phyloP scores from a whole-genome alignment of 1,140 invertebrate species.

The Holotrichia oblita region DNA sequence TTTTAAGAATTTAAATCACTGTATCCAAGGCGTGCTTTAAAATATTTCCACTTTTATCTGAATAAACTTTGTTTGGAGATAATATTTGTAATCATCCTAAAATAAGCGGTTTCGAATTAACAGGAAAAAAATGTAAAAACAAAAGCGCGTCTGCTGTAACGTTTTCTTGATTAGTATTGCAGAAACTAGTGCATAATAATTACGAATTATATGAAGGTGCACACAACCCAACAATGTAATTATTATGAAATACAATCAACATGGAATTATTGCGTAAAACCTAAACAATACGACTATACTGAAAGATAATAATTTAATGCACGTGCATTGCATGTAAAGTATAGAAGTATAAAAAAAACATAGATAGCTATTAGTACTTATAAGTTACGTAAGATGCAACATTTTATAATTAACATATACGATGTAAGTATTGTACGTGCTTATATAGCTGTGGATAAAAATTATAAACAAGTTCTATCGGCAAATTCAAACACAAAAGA shows the following conservation, averaged over 20 bases:
- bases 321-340: neutral
- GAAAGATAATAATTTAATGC: conserved; percentile 13
- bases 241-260: neutral
- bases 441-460: neutral
- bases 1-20: conserved; percentile 4
- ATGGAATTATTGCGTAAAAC: neutral
- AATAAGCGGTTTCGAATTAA: too few relatives aligned
- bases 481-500: too few relatives aligned
- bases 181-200: conserved; percentile 10
- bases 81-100: too few relatives aligned
- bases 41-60: neutral
- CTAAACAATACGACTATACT: neutral
- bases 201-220: neutral
- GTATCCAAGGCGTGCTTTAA: neutral
- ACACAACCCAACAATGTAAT: neutral
- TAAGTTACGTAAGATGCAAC: conserved; percentile 4
- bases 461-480: neutral
- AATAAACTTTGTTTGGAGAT: too few relatives aligned
- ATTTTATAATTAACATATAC: neutral
- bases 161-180: neutral
- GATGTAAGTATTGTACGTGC: neutral
- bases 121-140: neutral
- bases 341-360: neutral
- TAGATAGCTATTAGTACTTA: neutral
- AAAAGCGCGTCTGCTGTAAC: neutral